Conservation (phyloP, 2,113 vertebrate genomes). For the Rhombomys opimus region DNA sequence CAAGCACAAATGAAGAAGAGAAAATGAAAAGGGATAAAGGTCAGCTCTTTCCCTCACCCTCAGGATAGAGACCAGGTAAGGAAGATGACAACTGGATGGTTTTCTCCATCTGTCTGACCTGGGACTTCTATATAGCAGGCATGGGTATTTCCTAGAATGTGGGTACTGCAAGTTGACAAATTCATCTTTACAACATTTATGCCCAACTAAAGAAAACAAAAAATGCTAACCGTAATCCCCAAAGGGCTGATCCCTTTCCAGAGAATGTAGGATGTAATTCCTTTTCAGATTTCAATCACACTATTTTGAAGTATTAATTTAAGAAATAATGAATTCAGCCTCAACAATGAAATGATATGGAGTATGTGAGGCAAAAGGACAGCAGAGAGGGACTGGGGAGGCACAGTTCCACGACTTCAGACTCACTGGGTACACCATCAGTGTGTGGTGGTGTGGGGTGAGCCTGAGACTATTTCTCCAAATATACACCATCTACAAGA, state of each 20-base stretch:
- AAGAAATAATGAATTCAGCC: conserved; percentile 50
- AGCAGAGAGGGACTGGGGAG: background rate
- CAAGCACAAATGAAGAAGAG: background rate
- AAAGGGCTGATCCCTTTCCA: background rate
- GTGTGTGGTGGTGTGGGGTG: too few relatives aligned
- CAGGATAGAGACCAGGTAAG: background rate
- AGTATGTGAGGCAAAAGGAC: background rate
- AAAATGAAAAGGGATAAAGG: background rate
- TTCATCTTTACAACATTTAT: background rate
- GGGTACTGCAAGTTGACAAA: background rate
- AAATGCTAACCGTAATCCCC: conserved; percentile 2
- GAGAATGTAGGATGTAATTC: background rate
- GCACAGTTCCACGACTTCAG: background rate
- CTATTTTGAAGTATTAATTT: conserved; percentile 46
- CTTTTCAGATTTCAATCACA: background rate
- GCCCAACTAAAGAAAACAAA: background rate
- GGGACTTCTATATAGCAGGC: background rate
- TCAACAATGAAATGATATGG: background rate
- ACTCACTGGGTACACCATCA: background rate
- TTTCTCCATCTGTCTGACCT: background rate
- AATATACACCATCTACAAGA: background rate
- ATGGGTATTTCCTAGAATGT: background rate
- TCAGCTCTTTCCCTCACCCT: background rate
- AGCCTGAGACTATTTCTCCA: background rate
- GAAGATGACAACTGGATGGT: background rate